These are phyloP conservation scores for Caerostris extrusa DNA, from an alignment of 1,140 invertebrate genomes.

Conservation along the genomic window DNA sequence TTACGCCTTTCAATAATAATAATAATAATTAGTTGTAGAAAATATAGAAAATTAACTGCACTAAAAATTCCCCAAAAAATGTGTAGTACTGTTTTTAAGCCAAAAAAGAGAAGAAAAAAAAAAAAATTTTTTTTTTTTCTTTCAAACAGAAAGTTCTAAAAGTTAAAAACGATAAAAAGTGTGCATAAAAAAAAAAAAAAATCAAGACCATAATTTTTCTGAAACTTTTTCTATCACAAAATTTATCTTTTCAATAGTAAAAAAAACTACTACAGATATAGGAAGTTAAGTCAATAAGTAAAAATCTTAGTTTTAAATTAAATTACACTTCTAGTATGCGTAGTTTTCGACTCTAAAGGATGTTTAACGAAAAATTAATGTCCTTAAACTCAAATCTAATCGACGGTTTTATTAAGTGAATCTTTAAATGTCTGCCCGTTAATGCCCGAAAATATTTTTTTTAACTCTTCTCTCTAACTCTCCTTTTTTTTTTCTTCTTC, in stretches of 20 bases:
- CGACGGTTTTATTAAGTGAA: constrained; percentile 21
- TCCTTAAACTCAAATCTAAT: not conserved
- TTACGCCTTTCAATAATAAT: too few species aligned
- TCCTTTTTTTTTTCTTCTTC: not conserved
- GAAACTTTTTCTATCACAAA: too few species aligned
- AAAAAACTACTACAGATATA: not conserved
- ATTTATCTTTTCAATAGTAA: too few species aligned
- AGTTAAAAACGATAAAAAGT: too few species aligned
- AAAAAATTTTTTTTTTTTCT: not conserved
- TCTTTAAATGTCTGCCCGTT: not conserved
- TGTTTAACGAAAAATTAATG: constrained; percentile 47
- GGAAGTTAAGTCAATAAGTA: constrained; percentile 30
- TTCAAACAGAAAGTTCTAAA: not conserved
- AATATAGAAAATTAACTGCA: too few species aligned
- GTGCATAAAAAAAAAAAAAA: too few species aligned
- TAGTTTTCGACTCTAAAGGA: not conserved
- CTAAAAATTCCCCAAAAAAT: too few species aligned
- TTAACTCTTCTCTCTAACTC: not conserved
- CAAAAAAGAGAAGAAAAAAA: too few species aligned
- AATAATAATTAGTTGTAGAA: too few species aligned
- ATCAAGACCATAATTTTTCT: too few species aligned
- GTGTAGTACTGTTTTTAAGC: too few species aligned
- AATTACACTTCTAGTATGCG: constrained; percentile 6
- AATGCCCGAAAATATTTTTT: not conserved
- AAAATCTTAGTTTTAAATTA: not conserved